phyloP scores from a whole-genome alignment of 23 tunicate genomes.

The Trididemnum nubilum region DNA sequence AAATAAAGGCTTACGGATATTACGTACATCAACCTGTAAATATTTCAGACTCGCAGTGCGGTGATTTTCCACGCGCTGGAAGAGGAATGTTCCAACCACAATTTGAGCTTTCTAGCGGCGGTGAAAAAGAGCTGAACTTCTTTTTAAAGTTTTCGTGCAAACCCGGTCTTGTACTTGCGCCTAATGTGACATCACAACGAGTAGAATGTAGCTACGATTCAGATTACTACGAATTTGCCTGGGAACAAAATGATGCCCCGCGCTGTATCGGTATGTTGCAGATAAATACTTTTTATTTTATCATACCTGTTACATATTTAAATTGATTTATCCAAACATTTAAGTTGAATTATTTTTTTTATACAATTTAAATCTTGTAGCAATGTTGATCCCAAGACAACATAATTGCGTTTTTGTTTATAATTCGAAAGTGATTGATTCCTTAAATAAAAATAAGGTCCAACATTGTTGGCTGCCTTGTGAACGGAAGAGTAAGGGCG shows the following conservation, averaged over 20 bases:
- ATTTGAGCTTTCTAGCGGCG: constrained; percentile 18
- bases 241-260: constrained; percentile 37
- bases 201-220: constrained; percentile 60
- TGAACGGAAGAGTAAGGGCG: too few species aligned
- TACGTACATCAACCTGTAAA: too few species aligned
- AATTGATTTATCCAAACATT: too few species aligned
- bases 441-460: too few species aligned
- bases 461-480: too few species aligned
- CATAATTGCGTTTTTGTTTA: too few species aligned
- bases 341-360: too few species aligned
- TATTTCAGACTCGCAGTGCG: constrained; percentile 57
- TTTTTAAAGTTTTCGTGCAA: constrained; percentile 48
- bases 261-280: constrained; percentile 62
- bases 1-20: too few species aligned
- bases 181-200: constrained; percentile 41
- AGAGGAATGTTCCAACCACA: constrained; percentile 34
- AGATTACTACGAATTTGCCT: constrained; percentile 65
- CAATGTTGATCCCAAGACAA: too few species aligned
- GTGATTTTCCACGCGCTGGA: constrained; percentile 27
- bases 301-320: background rate
- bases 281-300: too few species aligned
- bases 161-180: constrained; percentile 39
- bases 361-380: too few species aligned
- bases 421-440: too few species aligned
- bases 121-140: constrained; percentile 16